Conservation (phyloP, 2,888 invertebrate genomes). For the Lithosia quadra region DNA sequence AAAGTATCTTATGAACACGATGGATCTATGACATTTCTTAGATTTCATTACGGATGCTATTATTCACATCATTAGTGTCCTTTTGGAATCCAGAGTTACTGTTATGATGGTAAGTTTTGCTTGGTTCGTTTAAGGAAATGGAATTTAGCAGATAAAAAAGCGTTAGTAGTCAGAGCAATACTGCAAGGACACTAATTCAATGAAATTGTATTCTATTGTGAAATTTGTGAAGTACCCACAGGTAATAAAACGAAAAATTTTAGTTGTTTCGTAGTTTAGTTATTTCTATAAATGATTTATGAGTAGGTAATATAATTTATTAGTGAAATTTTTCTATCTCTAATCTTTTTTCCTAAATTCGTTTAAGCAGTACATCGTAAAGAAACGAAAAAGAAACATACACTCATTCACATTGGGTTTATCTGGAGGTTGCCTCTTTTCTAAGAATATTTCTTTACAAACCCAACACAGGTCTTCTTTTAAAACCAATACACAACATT, state of each 20-base stretch:
- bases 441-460: not conserved
- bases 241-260: too few relatives aligned
- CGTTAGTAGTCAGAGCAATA: too few relatives aligned
- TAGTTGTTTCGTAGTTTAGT: too few relatives aligned
- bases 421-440: not conserved
- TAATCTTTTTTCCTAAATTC: too few relatives aligned
- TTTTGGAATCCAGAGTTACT: not conserved
- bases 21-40: constrained; percentile 5
- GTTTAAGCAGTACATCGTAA: too few relatives aligned
- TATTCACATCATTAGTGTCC: constrained; percentile 34
- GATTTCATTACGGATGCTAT: constrained; percentile 31
- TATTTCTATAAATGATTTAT: too few relatives aligned
- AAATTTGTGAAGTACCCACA: too few relatives aligned
- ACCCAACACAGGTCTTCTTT: not conserved
- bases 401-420: not conserved
- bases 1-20: constrained; percentile 32
- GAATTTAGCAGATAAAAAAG: not conserved
- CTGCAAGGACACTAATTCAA: too few relatives aligned
- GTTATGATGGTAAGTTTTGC: not conserved
- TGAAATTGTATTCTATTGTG: too few relatives aligned
- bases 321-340: too few relatives aligned
- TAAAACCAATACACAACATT: not conserved
- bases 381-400: too few relatives aligned
- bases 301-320: too few relatives aligned
- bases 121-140: not conserved